Base-by-base conservation (phyloP, 2,888 invertebrate species). In the Hirtodrosophila alboralis region DNA sequence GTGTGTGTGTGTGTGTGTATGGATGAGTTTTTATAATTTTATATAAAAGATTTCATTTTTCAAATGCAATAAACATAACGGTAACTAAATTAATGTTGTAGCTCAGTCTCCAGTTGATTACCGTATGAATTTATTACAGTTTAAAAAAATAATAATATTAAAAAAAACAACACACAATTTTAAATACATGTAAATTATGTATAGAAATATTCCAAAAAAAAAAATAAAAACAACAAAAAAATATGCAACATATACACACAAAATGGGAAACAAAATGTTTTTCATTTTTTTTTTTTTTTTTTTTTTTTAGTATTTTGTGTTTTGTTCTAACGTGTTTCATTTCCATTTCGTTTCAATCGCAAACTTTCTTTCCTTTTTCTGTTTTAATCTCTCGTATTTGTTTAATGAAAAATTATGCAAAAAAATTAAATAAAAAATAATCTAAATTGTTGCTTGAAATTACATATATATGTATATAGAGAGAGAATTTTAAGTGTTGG, bases 61-160 rank as follows among this genome's bases (percentile, higher is more conserved):
- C 44, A 76, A 68, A 64, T 83, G 85, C 66, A 71, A 75, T 77
- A 87, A 86, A 85, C 81, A 85, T 70, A 78, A 80, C 88, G 88
- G 86, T 83, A 89, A 89, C 87, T 88, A 88, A 89, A 89, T 88
- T 69, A 76, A 88, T 89, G 89, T 89, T 89, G 90, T 89, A 90
- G 88, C 89, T 90, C 90, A 90, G 89, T 89, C 89, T 89, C 89
- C 89, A 90, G 86, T 84, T 84, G 84, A 87, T 89, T 88, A 88
- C 88, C 89, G 89, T 72, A 47, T 67, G 47, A 58, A 63, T 79
- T 77, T 71, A 78, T 69, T 85, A 65, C 73, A 76, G 51, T 62
- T 71, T 44, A 51, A 75, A 72, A 68, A 56, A 61, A 56, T n/a
- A n/a, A 38, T 54, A 58, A 56, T 37, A 41, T 57, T 58, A 59